phyloP scores from a whole-genome alignment of 1,140 invertebrate species.

The Hypsibius dujardini region DNA sequence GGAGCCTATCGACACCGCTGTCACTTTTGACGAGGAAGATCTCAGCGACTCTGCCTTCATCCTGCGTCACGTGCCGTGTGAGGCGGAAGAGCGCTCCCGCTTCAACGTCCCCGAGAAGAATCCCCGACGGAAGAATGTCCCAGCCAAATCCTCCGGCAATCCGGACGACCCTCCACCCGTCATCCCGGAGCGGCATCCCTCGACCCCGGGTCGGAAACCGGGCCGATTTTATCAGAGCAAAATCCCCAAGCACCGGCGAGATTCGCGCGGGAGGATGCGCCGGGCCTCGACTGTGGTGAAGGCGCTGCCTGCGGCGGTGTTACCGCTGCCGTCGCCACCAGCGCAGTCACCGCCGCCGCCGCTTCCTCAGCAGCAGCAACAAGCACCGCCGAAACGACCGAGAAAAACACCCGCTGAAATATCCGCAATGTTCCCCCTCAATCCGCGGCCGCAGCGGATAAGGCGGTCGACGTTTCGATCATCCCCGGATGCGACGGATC shows the following conservation, averaged over 20 bases:
- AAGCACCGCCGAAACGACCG: not conserved
- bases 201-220: too few relatives aligned
- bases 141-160: not conserved
- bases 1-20: not conserved
- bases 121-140: not conserved
- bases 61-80: slow-evolving; percentile 51
- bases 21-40: slow-evolving; percentile 46
- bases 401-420: not conserved
- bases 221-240: too few relatives aligned
- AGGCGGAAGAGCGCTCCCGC: slow-evolving; percentile 55
- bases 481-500: too few relatives aligned
- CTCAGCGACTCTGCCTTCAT: slow-evolving; percentile 50
- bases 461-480: not conserved
- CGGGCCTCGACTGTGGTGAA: too few relatives aligned
- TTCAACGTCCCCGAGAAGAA: slow-evolving; percentile 34
- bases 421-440: not conserved
- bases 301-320: too few relatives aligned
- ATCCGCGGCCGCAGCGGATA: not conserved
- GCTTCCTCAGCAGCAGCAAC: not conserved
- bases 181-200: too few relatives aligned
- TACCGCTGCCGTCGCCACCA: too few relatives aligned
- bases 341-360: too few relatives aligned
- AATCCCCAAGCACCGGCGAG: too few relatives aligned
- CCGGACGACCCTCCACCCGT: too few relatives aligned
- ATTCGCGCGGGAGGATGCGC: not conserved